Evolutionary conservation across 1,140 invertebrate genomes (phyloP), one percentile per base, ranked within the genome.

Genomic region (Drosophila persimilis): DNA sequence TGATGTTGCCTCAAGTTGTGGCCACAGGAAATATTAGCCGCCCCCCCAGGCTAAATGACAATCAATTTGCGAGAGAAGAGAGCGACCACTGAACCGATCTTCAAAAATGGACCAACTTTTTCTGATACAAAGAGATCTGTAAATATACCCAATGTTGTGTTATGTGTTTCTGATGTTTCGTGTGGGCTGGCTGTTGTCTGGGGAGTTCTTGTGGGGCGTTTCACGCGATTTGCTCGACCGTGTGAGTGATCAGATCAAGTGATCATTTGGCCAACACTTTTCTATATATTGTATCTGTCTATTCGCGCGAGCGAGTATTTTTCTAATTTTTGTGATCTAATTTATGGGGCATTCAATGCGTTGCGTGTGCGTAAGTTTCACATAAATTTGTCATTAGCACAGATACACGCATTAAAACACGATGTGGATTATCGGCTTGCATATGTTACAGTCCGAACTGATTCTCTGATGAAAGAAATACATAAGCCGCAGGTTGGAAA

Each of bases 361-460:
- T n/a, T 79, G 80, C 80, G 81, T 80, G 77, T 80, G 77, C 77
- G 77, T 80, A 29, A 35, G 53, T 54, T 54, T 58, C 70, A 53
- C 60, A 59, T 73, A 65, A 77, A 65, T 80, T 69, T 59, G 59
- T 59, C 50, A 74, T 74, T 65, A 74, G 52, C 44, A 61, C 35
- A 71, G 45, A 73, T 53, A 73, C 53, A 50, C 11, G 17, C 17
- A 53, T 24, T 53, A 43, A 44, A 26, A 54, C n/a, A 43, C 24
- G 3, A 59, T 70, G 48, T 64, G 55, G 62, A 70, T 71, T 60
- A 60, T 52, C 55, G 58, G 76, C 69, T 64, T 64, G 26, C 43
- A 44, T 55, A 17, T 55, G 51, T 35, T n/a, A 24, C 17, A 51
- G 5, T 51, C 4, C 2, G 6, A 13, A 31, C 13, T 15, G 26